phyloP scores from a whole-genome alignment of 2,888 invertebrate species.

The Sycophila texana region DNA sequence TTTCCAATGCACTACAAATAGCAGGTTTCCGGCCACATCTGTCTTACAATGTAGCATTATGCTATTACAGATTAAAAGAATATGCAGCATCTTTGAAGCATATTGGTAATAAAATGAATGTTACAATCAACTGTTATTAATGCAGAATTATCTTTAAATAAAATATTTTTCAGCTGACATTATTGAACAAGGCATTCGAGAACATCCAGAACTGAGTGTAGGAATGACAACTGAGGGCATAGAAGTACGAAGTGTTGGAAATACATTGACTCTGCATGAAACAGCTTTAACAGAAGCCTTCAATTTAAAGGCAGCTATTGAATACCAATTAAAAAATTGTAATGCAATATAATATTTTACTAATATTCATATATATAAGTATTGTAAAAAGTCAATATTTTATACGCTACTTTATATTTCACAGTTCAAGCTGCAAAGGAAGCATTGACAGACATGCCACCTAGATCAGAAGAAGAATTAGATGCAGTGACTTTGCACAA shows the following conservation, averaged over 20 bases:
- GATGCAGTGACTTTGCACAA: slow-evolving; percentile 99
- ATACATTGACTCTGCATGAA: slow-evolving; percentile 93
- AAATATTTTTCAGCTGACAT: slow-evolving; percentile 82
- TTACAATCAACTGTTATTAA: slow-evolving; percentile 25
- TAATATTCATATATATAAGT: neutral
- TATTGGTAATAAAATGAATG: slow-evolving; percentile 81
- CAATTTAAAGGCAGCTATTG: slow-evolving; percentile 98
- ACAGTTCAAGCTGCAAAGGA: slow-evolving; percentile 89
- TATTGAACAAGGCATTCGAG: slow-evolving; percentile 95
- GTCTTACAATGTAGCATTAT: slow-evolving; percentile 96
- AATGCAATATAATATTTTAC: slow-evolving; percentile 56
- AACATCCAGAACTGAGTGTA: slow-evolving; percentile 97
- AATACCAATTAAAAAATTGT: slow-evolving; percentile 93
- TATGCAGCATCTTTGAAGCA: slow-evolving; percentile 94
- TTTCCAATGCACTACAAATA: slow-evolving; percentile 90
- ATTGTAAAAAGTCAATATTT: slow-evolving; percentile 4
- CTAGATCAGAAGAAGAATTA: slow-evolving; percentile 95
- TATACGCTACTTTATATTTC: slow-evolving; percentile 54
- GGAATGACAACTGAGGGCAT: slow-evolving; percentile 97
- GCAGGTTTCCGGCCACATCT: slow-evolving; percentile 93
- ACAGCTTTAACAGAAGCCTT: slow-evolving; percentile 98
- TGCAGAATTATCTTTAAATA: slow-evolving; percentile 28
- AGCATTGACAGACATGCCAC: slow-evolving; percentile 92
- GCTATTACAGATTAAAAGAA: slow-evolving; percentile 95
- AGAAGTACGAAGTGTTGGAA: slow-evolving; percentile 96